Evolutionary conservation across 2,113 vertebrate species (phyloP).

Genomic region (Pteronura brasiliensis): DNA sequence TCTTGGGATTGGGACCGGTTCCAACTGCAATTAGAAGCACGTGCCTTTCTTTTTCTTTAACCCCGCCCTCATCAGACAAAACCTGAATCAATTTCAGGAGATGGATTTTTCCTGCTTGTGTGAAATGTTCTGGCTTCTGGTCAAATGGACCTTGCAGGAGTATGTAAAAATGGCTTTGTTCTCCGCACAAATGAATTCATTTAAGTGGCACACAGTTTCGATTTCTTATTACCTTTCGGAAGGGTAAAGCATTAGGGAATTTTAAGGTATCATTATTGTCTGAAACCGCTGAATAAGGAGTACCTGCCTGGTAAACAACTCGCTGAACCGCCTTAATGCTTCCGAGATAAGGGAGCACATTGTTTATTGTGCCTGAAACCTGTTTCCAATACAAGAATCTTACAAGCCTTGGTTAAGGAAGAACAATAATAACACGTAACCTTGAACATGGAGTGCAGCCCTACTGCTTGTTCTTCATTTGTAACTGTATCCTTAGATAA

Average conservation of each 20-base stretch:
- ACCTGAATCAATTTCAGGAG: conserved; percentile 39
- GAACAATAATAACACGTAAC: not conserved
- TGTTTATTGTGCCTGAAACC: conserved; percentile 52
- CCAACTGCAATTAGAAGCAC: conserved; percentile 68
- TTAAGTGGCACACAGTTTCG: conserved; percentile 17
- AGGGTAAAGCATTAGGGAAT: conserved; percentile 33
- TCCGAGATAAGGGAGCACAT: conserved; percentile 46
- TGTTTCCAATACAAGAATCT: conserved; percentile 26
- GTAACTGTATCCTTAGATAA: conserved; percentile 28
- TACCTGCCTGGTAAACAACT: conserved; percentile 39
- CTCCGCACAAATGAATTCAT: conserved; percentile 40
- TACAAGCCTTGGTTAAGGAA: not conserved
- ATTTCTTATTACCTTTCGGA: conserved; percentile 55
- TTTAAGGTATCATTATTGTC: conserved; percentile 28
- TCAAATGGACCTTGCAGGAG: conserved; percentile 47
- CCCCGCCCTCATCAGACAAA: not conserved
- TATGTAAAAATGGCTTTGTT: conserved; percentile 52
- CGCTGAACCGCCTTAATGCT: not conserved
- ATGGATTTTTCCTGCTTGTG: conserved; percentile 9
- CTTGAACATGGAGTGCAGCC: not conserved
- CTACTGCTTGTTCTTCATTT: not conserved
- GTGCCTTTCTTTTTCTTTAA: conserved; percentile 30
- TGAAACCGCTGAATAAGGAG: conserved; percentile 56
- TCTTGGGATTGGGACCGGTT: conserved; percentile 54
- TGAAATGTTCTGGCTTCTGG: conserved; percentile 50